phyloP scores from a whole-genome alignment of 2,113 vertebrate genomes.

The Acrocephalus kingi region DNA sequence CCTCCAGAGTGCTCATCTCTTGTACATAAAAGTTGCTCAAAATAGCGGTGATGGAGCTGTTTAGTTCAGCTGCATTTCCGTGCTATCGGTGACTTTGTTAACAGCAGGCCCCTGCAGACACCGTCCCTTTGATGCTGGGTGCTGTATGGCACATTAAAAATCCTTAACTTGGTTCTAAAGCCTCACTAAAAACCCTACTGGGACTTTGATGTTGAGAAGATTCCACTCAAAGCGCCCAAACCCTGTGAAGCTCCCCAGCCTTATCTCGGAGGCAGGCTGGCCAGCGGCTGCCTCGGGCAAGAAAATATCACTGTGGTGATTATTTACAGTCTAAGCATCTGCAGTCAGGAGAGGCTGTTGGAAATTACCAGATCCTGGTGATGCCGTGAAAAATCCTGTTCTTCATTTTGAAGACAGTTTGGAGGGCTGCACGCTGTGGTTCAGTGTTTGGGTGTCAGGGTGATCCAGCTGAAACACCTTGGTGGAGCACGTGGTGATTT shows the following conservation, averaged over 20 bases:
- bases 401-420: background rate
- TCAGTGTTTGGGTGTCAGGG: background rate
- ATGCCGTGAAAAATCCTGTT: background rate
- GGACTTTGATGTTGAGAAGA: conserved; percentile 59
- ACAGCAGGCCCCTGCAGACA: background rate
- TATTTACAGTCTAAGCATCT: conserved; percentile 34
- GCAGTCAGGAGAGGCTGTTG: background rate
- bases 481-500: accelerated
- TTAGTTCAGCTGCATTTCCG: background rate
- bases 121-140: conserved; percentile 14
- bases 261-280: conserved; percentile 5
- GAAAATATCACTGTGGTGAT: conserved; percentile 1
- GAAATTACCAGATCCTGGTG: background rate
- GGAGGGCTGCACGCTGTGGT: accelerated
- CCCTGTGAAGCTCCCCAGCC: conserved; percentile 13
- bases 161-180: conserved; percentile 10
- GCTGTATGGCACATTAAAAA: background rate
- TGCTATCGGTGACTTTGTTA: background rate
- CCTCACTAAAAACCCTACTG: conserved; percentile 23
- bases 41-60: background rate
- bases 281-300: background rate
- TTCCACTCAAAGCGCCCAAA: conserved; percentile 6
- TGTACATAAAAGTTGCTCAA: background rate
- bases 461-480: background rate
- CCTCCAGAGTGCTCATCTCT: background rate